Evolutionary conservation across 2,888 invertebrate genomes (phyloP).

Genomic region (Bhutanitis thaidina): DNA sequence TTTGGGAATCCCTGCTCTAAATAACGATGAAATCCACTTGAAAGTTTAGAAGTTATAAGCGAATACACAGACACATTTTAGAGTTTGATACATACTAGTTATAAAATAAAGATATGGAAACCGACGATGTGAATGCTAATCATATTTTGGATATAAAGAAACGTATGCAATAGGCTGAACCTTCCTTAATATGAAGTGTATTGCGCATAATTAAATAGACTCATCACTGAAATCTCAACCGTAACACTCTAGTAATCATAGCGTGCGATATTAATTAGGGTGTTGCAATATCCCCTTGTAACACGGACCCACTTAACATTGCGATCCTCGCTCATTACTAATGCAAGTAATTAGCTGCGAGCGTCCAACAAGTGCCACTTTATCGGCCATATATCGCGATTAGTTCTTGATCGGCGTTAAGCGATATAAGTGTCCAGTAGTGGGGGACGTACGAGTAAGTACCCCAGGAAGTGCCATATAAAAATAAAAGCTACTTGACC

Average conservation of each 20-base stretch:
- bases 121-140: too few relatives aligned
- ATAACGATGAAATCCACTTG: too few relatives aligned
- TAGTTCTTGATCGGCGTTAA: conserved; percentile 67
- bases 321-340: conserved; percentile 59
- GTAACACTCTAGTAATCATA: conserved; percentile 33
- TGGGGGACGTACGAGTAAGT: conserved; percentile 42
- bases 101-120: too few relatives aligned
- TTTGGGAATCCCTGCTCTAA: too few relatives aligned
- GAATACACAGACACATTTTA: too few relatives aligned
- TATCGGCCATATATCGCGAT: conserved; percentile 67
- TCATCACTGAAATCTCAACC: too few relatives aligned
- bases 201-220: too few relatives aligned
- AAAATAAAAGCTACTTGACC: conserved; percentile 48
- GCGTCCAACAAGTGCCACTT: conserved; percentile 52
- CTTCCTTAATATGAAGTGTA: too few relatives aligned
- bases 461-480: conserved; percentile 34
- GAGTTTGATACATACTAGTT: too few relatives aligned
- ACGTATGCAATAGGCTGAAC: too few relatives aligned
- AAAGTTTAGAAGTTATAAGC: too few relatives aligned
- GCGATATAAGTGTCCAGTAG: conserved; percentile 40
- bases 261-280: conserved; percentile 51
- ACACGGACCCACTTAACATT: conserved; percentile 26
- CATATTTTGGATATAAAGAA: too few relatives aligned
- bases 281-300: conserved; percentile 24
- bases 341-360: conserved; percentile 70